phyloP scores from a whole-genome alignment of 2,113 vertebrate genomes.

The Chionomys nivalis region DNA sequence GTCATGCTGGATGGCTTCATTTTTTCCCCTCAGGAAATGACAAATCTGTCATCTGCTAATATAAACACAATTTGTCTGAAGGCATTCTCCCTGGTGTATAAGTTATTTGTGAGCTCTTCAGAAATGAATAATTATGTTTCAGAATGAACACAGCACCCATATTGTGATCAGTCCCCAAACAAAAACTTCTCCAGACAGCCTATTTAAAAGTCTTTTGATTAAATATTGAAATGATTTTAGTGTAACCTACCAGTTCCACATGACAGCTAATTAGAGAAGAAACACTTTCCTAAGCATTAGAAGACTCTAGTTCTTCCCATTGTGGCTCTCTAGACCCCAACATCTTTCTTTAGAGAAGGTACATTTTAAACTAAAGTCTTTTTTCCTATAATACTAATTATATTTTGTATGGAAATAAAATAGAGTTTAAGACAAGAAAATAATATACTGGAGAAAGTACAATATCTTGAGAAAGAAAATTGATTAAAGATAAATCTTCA shows the following conservation, averaged over 20 bases:
- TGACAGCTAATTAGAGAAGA: background rate
- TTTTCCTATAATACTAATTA: background rate
- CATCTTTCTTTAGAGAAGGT: background rate
- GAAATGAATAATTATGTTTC: constrained; percentile 36
- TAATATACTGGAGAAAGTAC: background rate
- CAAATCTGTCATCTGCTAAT: constrained; percentile 41
- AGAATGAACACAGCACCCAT: constrained; percentile 43
- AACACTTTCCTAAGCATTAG: background rate
- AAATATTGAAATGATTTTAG: constrained; percentile 24
- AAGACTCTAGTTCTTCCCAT: background rate
- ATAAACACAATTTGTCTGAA: constrained; percentile 35
- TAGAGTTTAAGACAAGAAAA: background rate
- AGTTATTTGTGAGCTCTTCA: constrained; percentile 49
- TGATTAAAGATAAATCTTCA: constrained; percentile 28
- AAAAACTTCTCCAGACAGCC: background rate
- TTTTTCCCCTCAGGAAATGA: background rate
- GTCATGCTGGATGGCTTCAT: constrained; percentile 40
- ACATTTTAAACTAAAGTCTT: background rate
- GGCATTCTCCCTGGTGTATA: background rate
- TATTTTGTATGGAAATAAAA: background rate
- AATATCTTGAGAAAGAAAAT: constrained; percentile 37
- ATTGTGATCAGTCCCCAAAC: constrained; percentile 47
- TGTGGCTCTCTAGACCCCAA: background rate
- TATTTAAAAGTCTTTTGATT: background rate
- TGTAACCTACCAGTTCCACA: background rate